Percentiles rank a stretch among this genome's conserved stretches.
phyloP scores from a whole-genome alignment of 2,797 vertebrate genomes.

The Acrocephalus scirpaceus region DNA sequence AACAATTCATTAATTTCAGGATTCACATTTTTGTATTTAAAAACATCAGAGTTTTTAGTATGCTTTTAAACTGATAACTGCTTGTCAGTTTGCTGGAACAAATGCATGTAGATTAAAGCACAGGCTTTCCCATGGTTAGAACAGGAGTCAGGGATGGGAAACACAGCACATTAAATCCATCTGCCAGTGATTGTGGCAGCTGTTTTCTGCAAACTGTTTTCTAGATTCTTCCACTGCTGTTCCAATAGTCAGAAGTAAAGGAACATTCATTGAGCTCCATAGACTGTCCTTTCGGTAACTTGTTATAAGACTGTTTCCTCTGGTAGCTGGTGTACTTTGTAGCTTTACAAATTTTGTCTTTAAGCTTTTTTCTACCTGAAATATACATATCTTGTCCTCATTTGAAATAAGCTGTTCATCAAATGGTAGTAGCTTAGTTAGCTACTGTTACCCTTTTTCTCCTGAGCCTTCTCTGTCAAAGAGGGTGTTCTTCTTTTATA shows the following conservation, averaged over 20 bases:
- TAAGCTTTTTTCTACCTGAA: neutral
- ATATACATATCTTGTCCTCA: neutral
- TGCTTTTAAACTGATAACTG: neutral
- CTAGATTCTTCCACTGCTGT: neutral
- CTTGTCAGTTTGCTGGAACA: neutral
- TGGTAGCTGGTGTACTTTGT: neutral
- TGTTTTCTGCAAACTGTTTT: neutral
- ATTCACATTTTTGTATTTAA: neutral
- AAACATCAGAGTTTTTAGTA: neutral
- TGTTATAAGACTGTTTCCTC: neutral
- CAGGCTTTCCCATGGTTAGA: neutral
- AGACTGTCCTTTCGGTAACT: neutral
- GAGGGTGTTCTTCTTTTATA: neutral
- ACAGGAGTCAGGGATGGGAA: neutral
- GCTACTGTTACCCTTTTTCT: neutral
- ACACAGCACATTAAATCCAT: neutral
- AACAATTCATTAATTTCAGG: neutral
- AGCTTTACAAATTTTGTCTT: neutral
- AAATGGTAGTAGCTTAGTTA: neutral
- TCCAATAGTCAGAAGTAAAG: neutral
- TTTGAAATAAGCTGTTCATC: neutral
- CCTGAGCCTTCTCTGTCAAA: neutral
- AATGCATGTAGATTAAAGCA: neutral
- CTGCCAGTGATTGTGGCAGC: neutral
- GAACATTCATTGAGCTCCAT: neutral